Evolutionary conservation across 2,888 invertebrate species (phyloP).

Genomic region (Drosophila buzzatii): DNA sequence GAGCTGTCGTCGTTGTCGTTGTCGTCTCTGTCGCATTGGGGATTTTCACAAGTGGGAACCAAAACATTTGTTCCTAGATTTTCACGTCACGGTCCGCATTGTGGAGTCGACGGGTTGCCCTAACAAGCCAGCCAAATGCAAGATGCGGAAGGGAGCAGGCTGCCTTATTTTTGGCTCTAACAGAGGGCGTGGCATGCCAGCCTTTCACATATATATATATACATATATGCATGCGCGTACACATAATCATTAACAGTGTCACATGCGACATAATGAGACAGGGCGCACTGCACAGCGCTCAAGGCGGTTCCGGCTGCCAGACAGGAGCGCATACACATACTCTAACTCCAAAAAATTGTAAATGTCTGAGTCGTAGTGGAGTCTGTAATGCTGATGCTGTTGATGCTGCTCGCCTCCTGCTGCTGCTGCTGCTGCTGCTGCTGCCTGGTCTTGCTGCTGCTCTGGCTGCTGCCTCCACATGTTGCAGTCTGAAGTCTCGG

Average conservation of each 20-base stretch:
- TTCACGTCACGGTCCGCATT: slow-evolving; percentile 69
- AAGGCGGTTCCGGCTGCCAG: slow-evolving; percentile 48
- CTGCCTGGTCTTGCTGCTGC: slow-evolving; percentile 5
- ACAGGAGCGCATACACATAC: slow-evolving; percentile 48
- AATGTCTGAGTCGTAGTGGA: slow-evolving; percentile 16
- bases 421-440: slow-evolving; percentile 22
- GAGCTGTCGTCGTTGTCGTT: slow-evolving; percentile 46
- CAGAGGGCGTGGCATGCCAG: slow-evolving; percentile 50
- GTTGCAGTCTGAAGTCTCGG: slow-evolving; percentile 47
- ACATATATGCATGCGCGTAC: slow-evolving; percentile 19
- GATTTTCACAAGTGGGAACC: slow-evolving; percentile 81
- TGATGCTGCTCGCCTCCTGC: slow-evolving; percentile 1
- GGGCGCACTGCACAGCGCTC: slow-evolving; percentile 60
- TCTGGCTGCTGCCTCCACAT: slow-evolving; percentile 37
- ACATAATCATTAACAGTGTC: slow-evolving; percentile 84
- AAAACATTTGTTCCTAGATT: slow-evolving; percentile 81
- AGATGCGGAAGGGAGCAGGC: slow-evolving; percentile 10
- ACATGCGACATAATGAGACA: slow-evolving; percentile 84
- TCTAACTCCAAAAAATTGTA: slow-evolving; percentile 43
- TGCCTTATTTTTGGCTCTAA: slow-evolving; percentile 19
- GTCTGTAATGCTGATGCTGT: slow-evolving; percentile 10
- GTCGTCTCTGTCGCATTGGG: slow-evolving; percentile 52
- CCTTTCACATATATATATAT: slow-evolving; percentile 41
- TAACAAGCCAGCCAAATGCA: slow-evolving; percentile 49
- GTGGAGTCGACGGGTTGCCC: slow-evolving; percentile 44